Evolutionary conservation across 2,797 vertebrate species (phyloP).

Genomic region (Micropoecilia bifurca): DNA sequence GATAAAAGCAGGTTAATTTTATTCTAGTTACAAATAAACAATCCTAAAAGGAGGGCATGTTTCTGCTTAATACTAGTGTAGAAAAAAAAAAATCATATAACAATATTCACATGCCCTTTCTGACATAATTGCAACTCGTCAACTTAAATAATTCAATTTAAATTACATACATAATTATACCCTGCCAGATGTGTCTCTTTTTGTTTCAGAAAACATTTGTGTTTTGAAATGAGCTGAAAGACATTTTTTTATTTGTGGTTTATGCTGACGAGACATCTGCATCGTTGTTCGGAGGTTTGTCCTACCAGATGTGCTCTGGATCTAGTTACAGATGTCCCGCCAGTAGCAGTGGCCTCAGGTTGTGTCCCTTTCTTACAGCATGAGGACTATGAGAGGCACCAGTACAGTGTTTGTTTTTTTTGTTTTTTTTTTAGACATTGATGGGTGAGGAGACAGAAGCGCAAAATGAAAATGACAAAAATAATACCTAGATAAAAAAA

Average conservation of each 20-base stretch:
- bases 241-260: conserved; percentile 19
- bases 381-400: conserved; percentile 25
- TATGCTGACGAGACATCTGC: conserved; percentile 48
- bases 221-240: conserved; percentile 16
- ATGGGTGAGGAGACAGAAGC: not conserved
- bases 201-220: conserved; percentile 8
- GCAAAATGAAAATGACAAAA: not conserved
- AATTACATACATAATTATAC: conserved; percentile 1
- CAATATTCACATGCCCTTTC: not conserved
- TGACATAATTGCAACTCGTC: not conserved
- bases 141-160: conserved; percentile 5
- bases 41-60: not conserved
- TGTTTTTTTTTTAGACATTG: conserved; percentile 21
- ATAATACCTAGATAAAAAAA: not conserved
- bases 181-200: conserved; percentile 4
- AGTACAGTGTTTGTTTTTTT: conserved; percentile 5
- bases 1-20: conserved; percentile 69
- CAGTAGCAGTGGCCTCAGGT: conserved; percentile 72
- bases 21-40: conserved; percentile 60
- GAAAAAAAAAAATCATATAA: not conserved
- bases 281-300: conserved; percentile 72
- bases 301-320: conserved; percentile 85
- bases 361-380: conserved; percentile 33
- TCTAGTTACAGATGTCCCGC: conserved; percentile 84
- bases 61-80: conserved; percentile 13